Base-by-base conservation (phyloP, 2,113 vertebrate species). In the Apodemus sylvaticus region DNA sequence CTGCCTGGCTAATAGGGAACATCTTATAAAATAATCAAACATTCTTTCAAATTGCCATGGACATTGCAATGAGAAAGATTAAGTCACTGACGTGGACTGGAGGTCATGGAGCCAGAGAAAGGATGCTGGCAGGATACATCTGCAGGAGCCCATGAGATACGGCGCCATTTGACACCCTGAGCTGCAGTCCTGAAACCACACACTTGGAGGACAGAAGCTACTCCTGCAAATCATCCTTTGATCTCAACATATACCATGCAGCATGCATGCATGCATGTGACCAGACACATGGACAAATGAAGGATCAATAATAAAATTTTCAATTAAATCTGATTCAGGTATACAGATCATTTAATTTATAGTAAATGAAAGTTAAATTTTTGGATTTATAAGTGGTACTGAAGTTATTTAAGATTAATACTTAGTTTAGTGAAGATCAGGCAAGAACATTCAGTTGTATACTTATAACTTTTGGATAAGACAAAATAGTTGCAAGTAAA, bases 401-500 rank as follows among this genome's bases (percentile, higher is more conserved):
- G 13, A 1, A 34, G n/a, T 88, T 62, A 42, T 36, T 2, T 60
- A 55, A 88, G n/a, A 71, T 8, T 88, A 82, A 42, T 71, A 86
- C 60, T 87, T 73, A 92, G 9, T 12, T 71, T 39, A 81, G 20
- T 86, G 29, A 76, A 76, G 48, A 11, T 55, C 0, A 86, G 19
- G 10, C 10, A 86, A 48, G 24, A 83, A 88, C 26, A 66, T 71
- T 60, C 16, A 16, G 14, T 45, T 94, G 22, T 78, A 17, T 66
- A 76, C 91, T 87, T 91, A 60, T 14, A 89, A 83, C 53, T 60
- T 78, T 74, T 76, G 17, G 66, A 24, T 82, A 73, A 73, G 66
- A 42, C 45, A 91, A 92, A 91, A 68, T 60, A 95, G 66, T 81
- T 96, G 51, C 34, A 34, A 93, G 70, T 93, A 20, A 78, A 45